Evolutionary conservation across 2,888 invertebrate species (phyloP), one percentile per base, ranked within the genome.

Genomic region (Achlya flavicornis): DNA sequence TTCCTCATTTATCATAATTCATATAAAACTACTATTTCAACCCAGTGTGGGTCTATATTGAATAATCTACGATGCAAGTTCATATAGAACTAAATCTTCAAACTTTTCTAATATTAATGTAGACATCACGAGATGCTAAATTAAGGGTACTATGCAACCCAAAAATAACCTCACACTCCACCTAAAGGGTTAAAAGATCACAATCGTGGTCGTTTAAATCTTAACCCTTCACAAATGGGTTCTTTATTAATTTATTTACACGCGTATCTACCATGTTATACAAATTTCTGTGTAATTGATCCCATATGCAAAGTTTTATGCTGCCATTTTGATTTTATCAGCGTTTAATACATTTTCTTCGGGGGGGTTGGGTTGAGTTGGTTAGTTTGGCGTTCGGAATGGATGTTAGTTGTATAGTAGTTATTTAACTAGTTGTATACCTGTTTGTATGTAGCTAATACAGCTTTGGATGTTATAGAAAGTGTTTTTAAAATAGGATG

Each of bases 171-270:
- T 38, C 35, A 14, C 38, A 19, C 59, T 38, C 11, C 16, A 38
- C 58, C 16, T 11, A 72, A 77, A 84, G 86, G 86, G 84, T 84
- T 85, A 77, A 74, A 74, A 79, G 88, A 89, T 88, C 77, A 78
- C 88, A 60, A 90, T 91, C 92, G 68, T 69, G 63, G 64, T 65
- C 78, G 79, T 85, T 86, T 83, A 84, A 88, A 89, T 90, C 89
- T 91, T 88, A 89, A 86, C 92, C 91, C 91, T 85, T 84, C 76
- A 75, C 79, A 76, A 66, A 77, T 75, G 88, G 92, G 90, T 86
- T 84, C 85, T 88, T 91, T 92, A 93, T 93, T 92, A 92, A 93
- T 92, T 90, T 92, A 92, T 92, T 90, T 90, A 88, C 85, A 83
- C 84, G 78, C 88, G 84, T 91, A 91, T 90, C 91, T 80, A 72